A percentile compares a stretch with the other conserved stretches of the same genome.
Conservation (phyloP, 2,113 vertebrate species). For the Pterocles gutturalis region DNA sequence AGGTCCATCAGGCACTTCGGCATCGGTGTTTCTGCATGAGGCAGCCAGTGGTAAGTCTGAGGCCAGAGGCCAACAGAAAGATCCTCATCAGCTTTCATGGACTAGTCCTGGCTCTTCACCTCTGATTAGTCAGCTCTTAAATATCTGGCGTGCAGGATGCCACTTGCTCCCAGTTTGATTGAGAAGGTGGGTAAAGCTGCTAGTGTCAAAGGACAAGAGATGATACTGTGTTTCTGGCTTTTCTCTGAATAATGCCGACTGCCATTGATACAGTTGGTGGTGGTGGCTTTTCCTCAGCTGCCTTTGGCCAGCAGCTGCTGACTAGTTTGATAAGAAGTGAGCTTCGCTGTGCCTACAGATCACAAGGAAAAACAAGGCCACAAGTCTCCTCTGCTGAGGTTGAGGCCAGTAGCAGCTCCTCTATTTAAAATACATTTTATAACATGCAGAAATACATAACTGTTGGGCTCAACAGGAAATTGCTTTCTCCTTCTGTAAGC, state of each 20-base stretch:
- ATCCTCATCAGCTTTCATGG: not conserved
- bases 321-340: not conserved
- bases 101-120: not conserved
- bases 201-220: not conserved
- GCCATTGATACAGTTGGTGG: not conserved
- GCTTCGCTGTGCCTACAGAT: not conserved
- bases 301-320: not conserved
- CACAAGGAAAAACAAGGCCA: not conserved
- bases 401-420: not conserved
- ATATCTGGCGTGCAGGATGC: not conserved
- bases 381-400: not conserved
- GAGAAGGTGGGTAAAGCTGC: not conserved
- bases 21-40: rapidly evolving
- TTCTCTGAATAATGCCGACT: not conserved
- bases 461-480: not conserved
- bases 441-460: not conserved
- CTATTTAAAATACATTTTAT: not conserved
- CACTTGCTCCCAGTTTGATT: not conserved
- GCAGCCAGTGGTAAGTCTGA: not conserved
- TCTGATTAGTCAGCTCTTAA: not conserved
- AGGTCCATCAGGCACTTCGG: not conserved
- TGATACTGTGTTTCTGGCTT: not conserved
- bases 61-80: not conserved
- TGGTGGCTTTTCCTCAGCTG: not conserved
- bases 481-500: not conserved